Conservation (phyloP, 1,140 invertebrate species). For the Drosophila chauvacae region DNA sequence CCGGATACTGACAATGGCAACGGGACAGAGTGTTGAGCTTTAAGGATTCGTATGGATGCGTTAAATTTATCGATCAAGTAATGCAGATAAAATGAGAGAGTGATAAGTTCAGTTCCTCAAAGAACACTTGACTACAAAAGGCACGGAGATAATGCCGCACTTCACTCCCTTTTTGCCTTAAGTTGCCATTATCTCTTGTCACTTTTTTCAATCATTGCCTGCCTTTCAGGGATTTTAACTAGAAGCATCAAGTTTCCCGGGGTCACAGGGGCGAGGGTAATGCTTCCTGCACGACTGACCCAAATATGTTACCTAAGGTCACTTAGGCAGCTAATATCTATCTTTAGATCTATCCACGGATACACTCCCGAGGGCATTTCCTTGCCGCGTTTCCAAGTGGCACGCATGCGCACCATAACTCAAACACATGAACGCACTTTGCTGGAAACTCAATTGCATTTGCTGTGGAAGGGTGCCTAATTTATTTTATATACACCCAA, state of each 20-base stretch:
- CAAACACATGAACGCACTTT: constrained; percentile 77
- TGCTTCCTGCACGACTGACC: constrained; percentile 42
- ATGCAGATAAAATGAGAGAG: background rate
- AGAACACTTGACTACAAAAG: background rate
- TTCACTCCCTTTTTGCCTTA: constrained; percentile 1
- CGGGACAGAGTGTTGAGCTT: constrained; percentile 9
- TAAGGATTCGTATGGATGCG: constrained; percentile 2
- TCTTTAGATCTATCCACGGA: constrained; percentile 15
- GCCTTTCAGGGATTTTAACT: background rate
- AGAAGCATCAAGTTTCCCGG: constrained; percentile 2
- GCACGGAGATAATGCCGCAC: background rate
- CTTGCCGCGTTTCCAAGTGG: constrained; percentile 41
- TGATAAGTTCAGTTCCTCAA: background rate
- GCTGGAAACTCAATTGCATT: constrained; percentile 61
- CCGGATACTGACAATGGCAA: constrained; percentile 24
- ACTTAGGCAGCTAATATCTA: constrained; percentile 25
- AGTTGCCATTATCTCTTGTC: constrained; percentile 9
- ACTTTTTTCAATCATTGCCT: constrained; percentile 6
- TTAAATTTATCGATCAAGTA: background rate
- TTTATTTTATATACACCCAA: constrained; percentile 35
- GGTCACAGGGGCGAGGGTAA: background rate
- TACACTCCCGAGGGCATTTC: constrained; percentile 42
- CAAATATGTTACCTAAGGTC: constrained; percentile 42
- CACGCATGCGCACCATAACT: constrained; percentile 79
- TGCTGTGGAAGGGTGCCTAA: constrained; percentile 42